Conservation (phyloP, 2,888 invertebrate species). For the Polymixis flavicincta region DNA sequence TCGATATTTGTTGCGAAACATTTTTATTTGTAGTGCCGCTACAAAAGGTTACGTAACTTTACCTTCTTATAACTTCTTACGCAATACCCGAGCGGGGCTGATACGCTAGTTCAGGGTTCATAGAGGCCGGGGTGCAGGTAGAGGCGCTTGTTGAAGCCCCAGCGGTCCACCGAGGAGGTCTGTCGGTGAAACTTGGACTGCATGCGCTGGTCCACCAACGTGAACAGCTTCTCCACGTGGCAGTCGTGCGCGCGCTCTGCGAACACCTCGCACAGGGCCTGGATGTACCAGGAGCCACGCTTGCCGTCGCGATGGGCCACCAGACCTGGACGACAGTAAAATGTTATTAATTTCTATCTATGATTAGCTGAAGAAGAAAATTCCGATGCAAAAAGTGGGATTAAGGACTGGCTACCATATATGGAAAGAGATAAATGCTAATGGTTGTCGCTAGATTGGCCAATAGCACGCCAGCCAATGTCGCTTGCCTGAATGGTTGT, state of each 20-base stretch:
- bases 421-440: no score
- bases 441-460: no score
- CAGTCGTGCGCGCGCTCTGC: constrained; percentile 91
- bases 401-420: no score
- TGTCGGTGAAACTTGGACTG: constrained; percentile 86
- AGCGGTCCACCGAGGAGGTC: constrained; percentile 91
- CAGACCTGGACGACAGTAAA: constrained; percentile 81
- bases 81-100: background rate
- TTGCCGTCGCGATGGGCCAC: constrained; percentile 91
- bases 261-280: constrained; percentile 92
- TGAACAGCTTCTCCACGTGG: constrained; percentile 92
- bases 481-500: no score
- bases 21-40: no score
- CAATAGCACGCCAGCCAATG: no score
- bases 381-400: background rate
- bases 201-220: constrained; percentile 90
- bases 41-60: background rate
- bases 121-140: constrained; percentile 93
- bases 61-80: constrained; percentile 2
- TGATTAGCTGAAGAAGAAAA: background rate
- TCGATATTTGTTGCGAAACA: no score
- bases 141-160: constrained; percentile 92
- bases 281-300: constrained; percentile 93
- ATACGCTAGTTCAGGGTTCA: constrained; percentile 62
- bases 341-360: background rate